Conservation (phyloP, 2,113 vertebrate species). For the Benitochromis conjunctus region DNA sequence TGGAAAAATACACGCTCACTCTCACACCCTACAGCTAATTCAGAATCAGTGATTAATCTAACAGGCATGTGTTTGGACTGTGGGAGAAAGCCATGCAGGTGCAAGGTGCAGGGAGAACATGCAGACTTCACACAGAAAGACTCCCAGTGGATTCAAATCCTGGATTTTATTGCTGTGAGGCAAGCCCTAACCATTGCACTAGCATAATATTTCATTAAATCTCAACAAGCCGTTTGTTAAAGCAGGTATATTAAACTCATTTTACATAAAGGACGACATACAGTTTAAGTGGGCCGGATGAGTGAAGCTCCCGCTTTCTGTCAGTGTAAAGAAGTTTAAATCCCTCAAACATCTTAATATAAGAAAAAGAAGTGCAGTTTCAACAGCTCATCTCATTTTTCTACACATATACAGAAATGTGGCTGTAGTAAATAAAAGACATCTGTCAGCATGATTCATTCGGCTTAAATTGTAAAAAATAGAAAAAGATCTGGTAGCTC, state of each 20-base stretch:
- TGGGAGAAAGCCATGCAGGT: not conserved
- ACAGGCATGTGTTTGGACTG: not conserved
- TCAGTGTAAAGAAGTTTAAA: not conserved
- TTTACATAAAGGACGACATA: not conserved
- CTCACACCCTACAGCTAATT: not conserved
- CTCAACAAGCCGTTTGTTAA: not conserved
- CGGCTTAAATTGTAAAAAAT: not conserved
- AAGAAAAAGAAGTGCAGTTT: not conserved
- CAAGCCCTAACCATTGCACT: not conserved
- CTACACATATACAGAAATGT: not conserved
- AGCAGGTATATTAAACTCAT: not conserved
- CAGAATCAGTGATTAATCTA: not conserved
- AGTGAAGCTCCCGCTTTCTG: not conserved
- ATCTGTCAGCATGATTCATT: not conserved
- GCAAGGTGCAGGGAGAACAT: not conserved
- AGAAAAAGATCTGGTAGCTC: not conserved
- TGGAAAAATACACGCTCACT: not conserved
- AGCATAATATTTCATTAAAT: not conserved
- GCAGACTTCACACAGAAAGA: not conserved
- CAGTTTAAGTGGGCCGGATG: not conserved
- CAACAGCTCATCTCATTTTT: not conserved
- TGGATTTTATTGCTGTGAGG: not conserved
- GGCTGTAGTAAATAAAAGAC: not conserved
- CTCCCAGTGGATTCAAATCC: not conserved
- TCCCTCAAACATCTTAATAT: not conserved